Percentiles rank a stretch among this genome's conserved stretches.
phyloP scores from a whole-genome alignment of 2,797 vertebrate species.

The Hozukius guyotensis region DNA sequence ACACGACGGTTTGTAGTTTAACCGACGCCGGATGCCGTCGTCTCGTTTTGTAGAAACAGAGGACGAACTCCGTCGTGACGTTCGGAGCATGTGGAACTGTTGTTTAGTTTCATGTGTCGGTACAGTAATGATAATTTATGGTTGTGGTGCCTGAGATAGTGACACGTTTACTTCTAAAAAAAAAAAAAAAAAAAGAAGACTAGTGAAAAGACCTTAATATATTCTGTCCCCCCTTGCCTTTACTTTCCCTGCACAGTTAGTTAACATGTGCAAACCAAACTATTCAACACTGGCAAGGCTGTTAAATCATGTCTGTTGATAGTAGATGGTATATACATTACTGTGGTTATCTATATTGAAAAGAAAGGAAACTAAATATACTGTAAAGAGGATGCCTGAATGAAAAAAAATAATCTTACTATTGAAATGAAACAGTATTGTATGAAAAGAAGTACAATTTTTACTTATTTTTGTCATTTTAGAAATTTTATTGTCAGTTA shows the following conservation, averaged over 20 bases:
- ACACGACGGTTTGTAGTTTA: slow-evolving; percentile 1
- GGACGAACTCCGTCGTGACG: slow-evolving; percentile 22
- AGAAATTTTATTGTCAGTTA: slow-evolving; percentile 64
- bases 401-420: slow-evolving; percentile 40
- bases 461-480: slow-evolving; percentile 67
- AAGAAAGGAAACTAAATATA: slow-evolving; percentile 50
- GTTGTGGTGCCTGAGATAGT: slow-evolving; percentile 68
- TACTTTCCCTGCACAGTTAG: slow-evolving; percentile 24
- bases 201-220: slow-evolving; percentile 74
- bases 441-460: slow-evolving; percentile 61
- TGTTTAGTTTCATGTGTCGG: slow-evolving; percentile 57
- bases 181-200: slow-evolving; percentile 14
- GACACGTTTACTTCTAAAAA: slow-evolving; percentile 50
- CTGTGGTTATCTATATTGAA: slow-evolving; percentile 59
- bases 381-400: slow-evolving; percentile 65
- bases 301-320: slow-evolving; percentile 54
- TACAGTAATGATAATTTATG: slow-evolving; percentile 65
- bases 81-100: slow-evolving; percentile 56
- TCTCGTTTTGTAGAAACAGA: not conserved
- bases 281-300: slow-evolving; percentile 56
- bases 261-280: slow-evolving; percentile 60
- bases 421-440: slow-evolving; percentile 68
- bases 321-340: slow-evolving; percentile 44
- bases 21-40: not conserved
- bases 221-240: slow-evolving; percentile 63